Conservation (phyloP, 2,797 vertebrate species). For the Trichosurus vulpecula region DNA sequence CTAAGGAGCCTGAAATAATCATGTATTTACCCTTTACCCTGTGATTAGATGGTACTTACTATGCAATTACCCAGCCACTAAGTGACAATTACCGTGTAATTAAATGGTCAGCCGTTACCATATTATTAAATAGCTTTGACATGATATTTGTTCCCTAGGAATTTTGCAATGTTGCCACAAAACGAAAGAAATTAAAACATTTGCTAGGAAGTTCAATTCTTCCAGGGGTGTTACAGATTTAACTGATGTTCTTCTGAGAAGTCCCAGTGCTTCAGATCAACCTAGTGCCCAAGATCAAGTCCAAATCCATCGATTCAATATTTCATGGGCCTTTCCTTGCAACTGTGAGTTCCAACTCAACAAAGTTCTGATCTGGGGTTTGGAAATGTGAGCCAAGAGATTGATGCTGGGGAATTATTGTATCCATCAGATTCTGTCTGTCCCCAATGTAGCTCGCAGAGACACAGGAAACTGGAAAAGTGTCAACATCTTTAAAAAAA, state of each 20-base stretch:
- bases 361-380: background rate
- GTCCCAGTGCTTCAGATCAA: background rate
- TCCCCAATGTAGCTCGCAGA: background rate
- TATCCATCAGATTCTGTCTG: slow-evolving; percentile 43
- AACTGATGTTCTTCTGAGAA: background rate
- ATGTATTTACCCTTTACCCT: slow-evolving; percentile 81
- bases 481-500: slow-evolving; percentile 10
- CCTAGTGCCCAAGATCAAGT: background rate
- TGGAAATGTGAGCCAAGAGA: slow-evolving; percentile 15
- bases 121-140: slow-evolving; percentile 75
- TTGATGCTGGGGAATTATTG: slow-evolving; percentile 25
- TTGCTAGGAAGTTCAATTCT: slow-evolving; percentile 52
- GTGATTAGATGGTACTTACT: slow-evolving; percentile 82
- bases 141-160: slow-evolving; percentile 70
- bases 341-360: slow-evolving; percentile 8
- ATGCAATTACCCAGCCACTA: slow-evolving; percentile 81
- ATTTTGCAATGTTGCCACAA: slow-evolving; percentile 55
- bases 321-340: background rate
- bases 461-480: slow-evolving; percentile 28
- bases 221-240: slow-evolving; percentile 27
- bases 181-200: slow-evolving; percentile 65
- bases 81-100: slow-evolving; percentile 79
- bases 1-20: slow-evolving; percentile 79
- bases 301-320: background rate
- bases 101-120: slow-evolving; percentile 79